Evolutionary conservation across 1,140 invertebrate species (phyloP).

Genomic region (Theocolax elegans): DNA sequence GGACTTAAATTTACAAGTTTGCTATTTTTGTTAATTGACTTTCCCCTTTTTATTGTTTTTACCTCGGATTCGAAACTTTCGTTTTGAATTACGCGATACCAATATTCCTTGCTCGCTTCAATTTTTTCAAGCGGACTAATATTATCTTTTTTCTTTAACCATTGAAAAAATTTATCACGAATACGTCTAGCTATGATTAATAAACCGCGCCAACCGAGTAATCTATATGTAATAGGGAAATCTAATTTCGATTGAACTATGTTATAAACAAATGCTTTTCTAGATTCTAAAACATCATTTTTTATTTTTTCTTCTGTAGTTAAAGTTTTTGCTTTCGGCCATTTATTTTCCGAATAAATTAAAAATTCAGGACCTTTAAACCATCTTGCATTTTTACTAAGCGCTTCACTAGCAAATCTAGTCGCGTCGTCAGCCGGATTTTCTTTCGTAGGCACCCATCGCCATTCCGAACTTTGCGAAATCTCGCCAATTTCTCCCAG

Average conservation of each 20-base stretch:
- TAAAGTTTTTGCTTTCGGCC: background rate
- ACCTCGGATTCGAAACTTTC: background rate
- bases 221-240: background rate
- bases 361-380: background rate
- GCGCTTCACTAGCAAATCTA: background rate
- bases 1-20: background rate
- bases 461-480: background rate
- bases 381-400: background rate
- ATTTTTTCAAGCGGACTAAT: background rate
- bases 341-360: background rate
- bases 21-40: background rate
- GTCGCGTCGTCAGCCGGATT: slow-evolving; percentile 6
- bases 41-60: background rate
- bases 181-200: background rate
- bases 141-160: background rate
- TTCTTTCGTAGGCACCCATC: background rate
- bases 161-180: background rate
- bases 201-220: background rate
- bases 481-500: background rate
- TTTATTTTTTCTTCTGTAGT: background rate
- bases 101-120: background rate
- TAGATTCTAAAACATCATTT: background rate
- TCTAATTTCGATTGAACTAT: background rate
- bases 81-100: background rate
- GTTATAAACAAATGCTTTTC: background rate